These are phyloP conservation scores for Sarcophaga bullata DNA, from an alignment of 1,140 invertebrate genomes.

Conservation along the genomic window DNA sequence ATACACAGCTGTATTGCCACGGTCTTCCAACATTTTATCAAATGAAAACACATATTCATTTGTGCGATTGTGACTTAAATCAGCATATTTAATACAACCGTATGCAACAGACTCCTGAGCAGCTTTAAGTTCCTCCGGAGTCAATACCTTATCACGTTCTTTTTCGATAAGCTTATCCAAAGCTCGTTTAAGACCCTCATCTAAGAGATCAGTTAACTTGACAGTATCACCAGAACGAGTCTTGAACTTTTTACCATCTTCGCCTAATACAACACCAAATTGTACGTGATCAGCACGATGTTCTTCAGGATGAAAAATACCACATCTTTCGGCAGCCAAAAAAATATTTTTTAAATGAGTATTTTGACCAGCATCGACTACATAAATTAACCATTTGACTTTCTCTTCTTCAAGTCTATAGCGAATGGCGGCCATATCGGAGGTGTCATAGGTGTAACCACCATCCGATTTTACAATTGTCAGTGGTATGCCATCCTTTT, in stretches of 20 bases:
- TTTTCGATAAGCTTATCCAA: slow-evolving; percentile 91
- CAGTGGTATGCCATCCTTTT: slow-evolving; percentile 77
- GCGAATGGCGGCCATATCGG: slow-evolving; percentile 93
- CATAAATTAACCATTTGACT: slow-evolving; percentile 92
- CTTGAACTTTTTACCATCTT: slow-evolving; percentile 99
- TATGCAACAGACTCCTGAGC: slow-evolving; percentile 95
- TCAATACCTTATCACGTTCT: slow-evolving; percentile 86
- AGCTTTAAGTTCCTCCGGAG: slow-evolving; percentile 80
- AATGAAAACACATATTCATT: slow-evolving; percentile 99
- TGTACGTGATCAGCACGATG: slow-evolving; percentile 88
- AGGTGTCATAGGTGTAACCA: slow-evolving; percentile 99
- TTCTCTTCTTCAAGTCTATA: slow-evolving; percentile 91
- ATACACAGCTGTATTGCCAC: slow-evolving; percentile 99
- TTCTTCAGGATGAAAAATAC: slow-evolving; percentile 73
- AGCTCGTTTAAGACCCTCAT: slow-evolving; percentile 91
- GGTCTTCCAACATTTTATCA: slow-evolving; percentile 99
- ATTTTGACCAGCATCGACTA: slow-evolving; percentile 94
- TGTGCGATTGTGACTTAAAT: slow-evolving; percentile 91
- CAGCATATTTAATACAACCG: slow-evolving; percentile 99
- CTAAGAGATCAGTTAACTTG: slow-evolving; percentile 87
- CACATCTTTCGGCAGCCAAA: slow-evolving; percentile 76
- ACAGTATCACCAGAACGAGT: slow-evolving; percentile 98
- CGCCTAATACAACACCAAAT: slow-evolving; percentile 97
- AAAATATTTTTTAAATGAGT: slow-evolving; percentile 85
- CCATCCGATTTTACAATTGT: slow-evolving; percentile 98